A percentile compares a stretch with the other conserved stretches of the same genome.
Conservation (phyloP, 2,113 vertebrate genomes). For the Edolisoma coerulescens region DNA sequence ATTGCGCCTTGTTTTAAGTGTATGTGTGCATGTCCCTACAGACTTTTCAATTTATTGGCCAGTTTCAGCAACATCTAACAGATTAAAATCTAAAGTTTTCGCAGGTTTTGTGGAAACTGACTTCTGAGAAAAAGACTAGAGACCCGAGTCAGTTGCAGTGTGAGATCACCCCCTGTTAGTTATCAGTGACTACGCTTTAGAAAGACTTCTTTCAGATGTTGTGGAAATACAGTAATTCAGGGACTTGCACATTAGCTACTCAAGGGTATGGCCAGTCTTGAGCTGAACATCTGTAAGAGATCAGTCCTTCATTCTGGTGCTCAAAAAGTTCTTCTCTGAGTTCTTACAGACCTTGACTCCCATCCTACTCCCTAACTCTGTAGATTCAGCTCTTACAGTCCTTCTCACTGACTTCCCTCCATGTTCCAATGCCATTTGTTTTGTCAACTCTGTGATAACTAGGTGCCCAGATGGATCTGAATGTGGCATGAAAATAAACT, state of each 20-base stretch:
- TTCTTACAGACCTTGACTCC: neutral
- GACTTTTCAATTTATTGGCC: neutral
- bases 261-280: neutral
- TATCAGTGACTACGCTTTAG: neutral
- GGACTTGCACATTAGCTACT: neutral
- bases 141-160: fast-evolving
- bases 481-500: neutral
- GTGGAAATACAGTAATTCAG: neutral
- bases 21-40: neutral
- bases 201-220: neutral
- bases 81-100: neutral
- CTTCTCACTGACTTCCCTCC: neutral
- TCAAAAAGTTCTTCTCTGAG: neutral
- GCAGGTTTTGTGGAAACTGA: neutral
- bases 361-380: neutral
- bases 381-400: neutral
- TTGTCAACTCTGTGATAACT: neutral
- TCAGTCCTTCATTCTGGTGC: neutral
- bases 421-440: neutral
- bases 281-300: neutral
- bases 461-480: neutral
- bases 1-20: neutral
- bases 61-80: neutral
- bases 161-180: neutral
- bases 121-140: neutral